A percentile compares a stretch with the other conserved stretches of the same genome.
These are phyloP conservation scores for Sarotherodon lohbergeri DNA, from an alignment of 2,113 vertebrate species.

Conservation along the genomic window DNA sequence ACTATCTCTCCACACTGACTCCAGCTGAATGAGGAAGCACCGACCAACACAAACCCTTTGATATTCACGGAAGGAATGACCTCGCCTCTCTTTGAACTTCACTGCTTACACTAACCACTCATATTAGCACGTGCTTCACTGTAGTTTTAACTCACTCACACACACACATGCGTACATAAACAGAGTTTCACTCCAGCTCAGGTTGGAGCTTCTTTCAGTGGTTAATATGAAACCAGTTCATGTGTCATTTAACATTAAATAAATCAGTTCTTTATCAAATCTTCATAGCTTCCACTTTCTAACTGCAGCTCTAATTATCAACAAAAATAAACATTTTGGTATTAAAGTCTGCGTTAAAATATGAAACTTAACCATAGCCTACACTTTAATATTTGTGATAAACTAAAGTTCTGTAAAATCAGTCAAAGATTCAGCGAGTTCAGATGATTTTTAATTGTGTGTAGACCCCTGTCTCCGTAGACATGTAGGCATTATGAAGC, in stretches of 20 bases:
- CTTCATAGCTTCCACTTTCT: not conserved
- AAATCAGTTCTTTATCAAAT: not conserved
- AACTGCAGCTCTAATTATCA: not conserved
- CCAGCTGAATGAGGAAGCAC: not conserved
- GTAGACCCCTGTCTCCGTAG: fast-evolving
- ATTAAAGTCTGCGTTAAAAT: not conserved
- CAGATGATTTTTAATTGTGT: not conserved
- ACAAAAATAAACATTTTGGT: not conserved
- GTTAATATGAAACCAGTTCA: not conserved
- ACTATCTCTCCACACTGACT: not conserved
- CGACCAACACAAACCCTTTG: not conserved
- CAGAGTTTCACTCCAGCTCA: not conserved
- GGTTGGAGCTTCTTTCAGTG: not conserved
- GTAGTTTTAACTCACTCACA: no score
- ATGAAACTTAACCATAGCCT: not conserved
- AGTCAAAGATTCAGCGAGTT: fast-evolving
- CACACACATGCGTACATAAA: not conserved
- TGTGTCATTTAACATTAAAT: not conserved
- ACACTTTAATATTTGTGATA: not conserved
- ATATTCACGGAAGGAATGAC: not conserved
- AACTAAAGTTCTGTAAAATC: not conserved
- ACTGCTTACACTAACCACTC: not conserved
- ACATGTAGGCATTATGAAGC: not conserved
- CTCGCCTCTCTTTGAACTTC: not conserved
- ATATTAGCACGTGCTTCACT: not conserved